Evolutionary conservation across 2,888 invertebrate species (phyloP), one percentile per base, ranked within the genome.

Genomic region (Julus scandinavius): DNA sequence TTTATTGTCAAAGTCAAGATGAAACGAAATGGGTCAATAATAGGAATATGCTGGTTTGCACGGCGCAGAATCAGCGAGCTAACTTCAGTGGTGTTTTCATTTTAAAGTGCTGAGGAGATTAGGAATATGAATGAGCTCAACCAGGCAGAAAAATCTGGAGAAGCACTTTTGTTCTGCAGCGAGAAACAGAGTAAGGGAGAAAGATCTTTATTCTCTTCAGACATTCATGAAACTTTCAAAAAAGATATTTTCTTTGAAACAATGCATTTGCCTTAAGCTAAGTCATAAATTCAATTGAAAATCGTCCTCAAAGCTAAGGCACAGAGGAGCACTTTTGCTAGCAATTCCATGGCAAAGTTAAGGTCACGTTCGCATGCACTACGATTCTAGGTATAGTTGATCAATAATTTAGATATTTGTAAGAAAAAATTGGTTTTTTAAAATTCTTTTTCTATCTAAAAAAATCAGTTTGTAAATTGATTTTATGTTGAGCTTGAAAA

Each of bases 101-200:
- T 85, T 85, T 85, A 85, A 85, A 85, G 45, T 85, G 85, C 50
- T 29, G 50, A 85, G 29, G 85, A 50, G 85, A 85, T 85, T 85
- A 85, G 85, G 85, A 85, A 85, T 85, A 85, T 85, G 85, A 85
- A 85, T 85, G 85, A 85, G 85, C 50, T 85, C 85, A 85, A 20
- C 85, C 85, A 45, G 85, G 85, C 85, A 85, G 50, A 50, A 85
- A 85, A 85, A 85, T 85, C n/a, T 20, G 29, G 45, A 85, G 85
- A 85, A 85, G 49, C 85, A 85, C 85, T 85, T 85, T 45, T 49
- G 80, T 80, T 80, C 80, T 80, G 80, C 38, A 80, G 80, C 13
- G 80, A 80, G 80, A 72, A 72, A 72, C 63, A 72, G 63, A 45
- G 45, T 29, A 45, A 29, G 85, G 45, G 45, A 85, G 17, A 85